Evolutionary conservation across 2,797 vertebrate species (phyloP), one percentile per base, ranked within the genome.

Genomic region (Acanthurus leucopareius): DNA sequence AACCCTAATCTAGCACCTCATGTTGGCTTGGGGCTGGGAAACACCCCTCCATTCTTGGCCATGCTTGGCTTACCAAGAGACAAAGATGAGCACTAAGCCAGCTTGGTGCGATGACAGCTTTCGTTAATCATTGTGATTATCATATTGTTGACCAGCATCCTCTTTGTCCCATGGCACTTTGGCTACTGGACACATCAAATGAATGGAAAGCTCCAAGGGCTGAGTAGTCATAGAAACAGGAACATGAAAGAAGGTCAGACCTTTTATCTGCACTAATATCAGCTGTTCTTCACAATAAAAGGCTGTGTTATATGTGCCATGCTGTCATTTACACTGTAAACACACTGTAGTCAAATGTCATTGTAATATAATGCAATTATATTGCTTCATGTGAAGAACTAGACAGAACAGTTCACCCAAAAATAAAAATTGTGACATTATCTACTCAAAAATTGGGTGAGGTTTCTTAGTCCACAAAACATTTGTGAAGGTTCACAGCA

Each of bases 101-200:
- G 79, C 84, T 86, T 84, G 87, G 48, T 72, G 58, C 68, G 77
- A 56, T 82, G 75, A 83, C 77, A 80, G 80, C 75, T 81, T 78
- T 70, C 71, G 58, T 87, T 90, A 90, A 90, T 90, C 87, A 88
- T 75, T 80, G 72, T 77, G 81, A 88, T 90, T 72, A 87, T 73
- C 80, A 72, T 65, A 58, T 53, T 78, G 79, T 80, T 2, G 57
- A 71, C 48, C 40, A 65, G 65, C 53, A 65, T 10, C 70, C 17
- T 80, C 19, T 58, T 62, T 75, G 63, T 67, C 45, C 60, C 51
- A 52, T 64, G 57, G 75, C 38, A 60, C 28, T 72, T 69, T 8
- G 8, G 56, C 13, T 52, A 35, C 20, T 59, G 40, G 62, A 59
- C 28, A 9, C 45, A 53, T 68, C 25, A 47, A 20, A 69, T 45